These are phyloP conservation scores for Ceratina australensis DNA, from an alignment of 1,140 invertebrate species.

Conservation along the genomic window DNA sequence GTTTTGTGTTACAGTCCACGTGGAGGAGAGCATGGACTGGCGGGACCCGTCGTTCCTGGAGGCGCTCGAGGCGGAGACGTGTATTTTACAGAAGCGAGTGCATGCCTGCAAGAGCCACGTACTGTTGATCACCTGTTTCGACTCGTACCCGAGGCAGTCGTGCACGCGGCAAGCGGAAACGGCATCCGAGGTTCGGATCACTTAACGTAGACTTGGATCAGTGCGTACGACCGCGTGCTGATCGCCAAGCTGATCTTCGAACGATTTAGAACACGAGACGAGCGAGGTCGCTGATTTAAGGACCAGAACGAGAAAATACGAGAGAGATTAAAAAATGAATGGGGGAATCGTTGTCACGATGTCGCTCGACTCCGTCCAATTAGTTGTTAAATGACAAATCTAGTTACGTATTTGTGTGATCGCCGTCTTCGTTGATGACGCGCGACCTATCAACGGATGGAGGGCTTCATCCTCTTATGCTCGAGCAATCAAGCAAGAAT, in stretches of 20 bases:
- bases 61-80: constrained; percentile 80
- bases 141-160: constrained; percentile 70
- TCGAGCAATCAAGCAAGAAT: constrained; percentile 4
- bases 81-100: constrained; percentile 80
- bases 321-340: not conserved
- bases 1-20: constrained; percentile 76
- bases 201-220: constrained; percentile 73
- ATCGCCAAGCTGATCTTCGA: constrained; percentile 52
- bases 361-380: constrained; percentile 66
- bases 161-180: constrained; percentile 51
- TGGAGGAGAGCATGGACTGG: constrained; percentile 81
- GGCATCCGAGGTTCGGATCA: constrained; percentile 64
- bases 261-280: constrained; percentile 61
- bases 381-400: constrained; percentile 63
- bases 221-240: constrained; percentile 71
- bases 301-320: not conserved
- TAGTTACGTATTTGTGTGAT: constrained; percentile 35
- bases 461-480: not conserved
- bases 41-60: constrained; percentile 80
- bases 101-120: constrained; percentile 81
- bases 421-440: constrained; percentile 57
- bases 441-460: constrained; percentile 35
- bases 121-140: constrained; percentile 81
- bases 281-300: constrained; percentile 57
- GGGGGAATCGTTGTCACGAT: constrained; percentile 42